A percentile compares a stretch with the other conserved stretches of the same genome.
phyloP scores from a whole-genome alignment of 2,888 invertebrate species.

The Drosophila paramelanica region DNA sequence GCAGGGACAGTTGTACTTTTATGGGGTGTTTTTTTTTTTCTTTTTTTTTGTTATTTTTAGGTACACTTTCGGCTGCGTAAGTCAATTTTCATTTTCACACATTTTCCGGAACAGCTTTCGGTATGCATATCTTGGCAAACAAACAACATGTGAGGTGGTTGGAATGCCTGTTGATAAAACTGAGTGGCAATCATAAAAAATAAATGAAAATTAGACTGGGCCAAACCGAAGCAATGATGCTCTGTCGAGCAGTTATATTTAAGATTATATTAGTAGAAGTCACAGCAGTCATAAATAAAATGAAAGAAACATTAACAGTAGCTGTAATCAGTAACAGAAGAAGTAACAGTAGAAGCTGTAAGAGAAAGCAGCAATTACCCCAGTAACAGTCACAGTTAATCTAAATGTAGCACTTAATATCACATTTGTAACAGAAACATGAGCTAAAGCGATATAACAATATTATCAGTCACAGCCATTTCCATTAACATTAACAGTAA shows the following conservation, averaged over 20 bases:
- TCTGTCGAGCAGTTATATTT: conserved; percentile 3
- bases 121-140: conserved; percentile 49
- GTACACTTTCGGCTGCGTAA: conserved; percentile 19
- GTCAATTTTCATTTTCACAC: conserved; percentile 60
- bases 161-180: conserved; percentile 56
- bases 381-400: neutral
- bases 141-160: conserved; percentile 47
- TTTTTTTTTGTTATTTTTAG: conserved; percentile 12
- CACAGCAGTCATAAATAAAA: no score
- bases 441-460: neutral
- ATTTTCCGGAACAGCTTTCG: conserved; percentile 39
- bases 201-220: neutral
- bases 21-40: neutral
- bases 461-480: neutral
- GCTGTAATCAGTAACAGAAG: neutral
- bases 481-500: neutral
- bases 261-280: no score
- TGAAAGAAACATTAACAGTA: neutral
- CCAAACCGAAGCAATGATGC: conserved; percentile 25
- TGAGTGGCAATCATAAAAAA: conserved; percentile 46
- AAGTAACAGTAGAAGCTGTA: neutral
- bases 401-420: neutral
- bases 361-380: neutral
- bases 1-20: conserved; percentile 10
- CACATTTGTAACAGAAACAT: neutral